Base-by-base conservation (phyloP, 2,888 invertebrate genomes). In the Poecilobothrus nobilitatus region DNA sequence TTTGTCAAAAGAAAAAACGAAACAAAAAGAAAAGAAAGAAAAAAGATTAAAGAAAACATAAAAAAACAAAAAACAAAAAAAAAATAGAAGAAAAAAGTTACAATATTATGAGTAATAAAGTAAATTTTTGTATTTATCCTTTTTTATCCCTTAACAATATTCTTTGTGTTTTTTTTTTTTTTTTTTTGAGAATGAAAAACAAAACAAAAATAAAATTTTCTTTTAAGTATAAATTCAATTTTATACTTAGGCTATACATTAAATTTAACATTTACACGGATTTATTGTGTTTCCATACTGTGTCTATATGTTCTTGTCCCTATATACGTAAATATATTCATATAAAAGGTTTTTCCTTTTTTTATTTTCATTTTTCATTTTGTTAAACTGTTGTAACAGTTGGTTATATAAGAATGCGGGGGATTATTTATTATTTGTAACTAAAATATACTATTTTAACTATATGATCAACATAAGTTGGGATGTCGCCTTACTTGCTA, bases 191-290 rank as follows among this genome's bases (percentile, higher is more conserved):
- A 53, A 53, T 6, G 18, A 53, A 2, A 53, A n/a, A 5, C 7
- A 53, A 1, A 53, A 53, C 12, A 53, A 53, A 53, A 18, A 12
- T 2, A n/a, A 53, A 53, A 53, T 53, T 15, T 12, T 15, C 53
- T 15, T 53, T 53, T 53, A 53, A 53, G 53, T 18, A n/a, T 53
- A 53, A 53, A 53, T 53, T 53, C 53, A 53, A 53, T 53, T 53
- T 53, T 53, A 6, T 53, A 53, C 53, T 53, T 53, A 53, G 15
- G 12, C 18, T 53, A 18, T 2, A 53, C 53, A 53, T 53, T 18
- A 12, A 53, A 6, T 12, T 18, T 3, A 12, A 53, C 53, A 18
- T 12, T 18, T 53, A 15, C 53, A 53, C n/a, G 9, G 53, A 53
- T 18, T 53, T n/a, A n/a, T 53, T 53, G 2, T 53, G 15, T 53